These are phyloP conservation scores for Liodrosophila aerea DNA, from an alignment of 2,888 invertebrate genomes.

Conservation along the genomic window DNA sequence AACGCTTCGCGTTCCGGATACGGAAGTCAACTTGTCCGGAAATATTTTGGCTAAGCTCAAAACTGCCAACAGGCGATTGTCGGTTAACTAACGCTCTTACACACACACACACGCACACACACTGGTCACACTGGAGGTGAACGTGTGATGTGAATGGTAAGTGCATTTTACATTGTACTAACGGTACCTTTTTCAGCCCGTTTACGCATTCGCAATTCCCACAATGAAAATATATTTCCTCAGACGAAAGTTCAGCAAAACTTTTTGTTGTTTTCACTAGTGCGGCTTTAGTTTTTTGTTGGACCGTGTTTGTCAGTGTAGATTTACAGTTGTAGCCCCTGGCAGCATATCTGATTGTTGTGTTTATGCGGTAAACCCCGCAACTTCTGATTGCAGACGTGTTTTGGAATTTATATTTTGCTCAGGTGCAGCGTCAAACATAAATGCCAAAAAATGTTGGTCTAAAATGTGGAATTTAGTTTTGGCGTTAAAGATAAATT, in stretches of 20 bases:
- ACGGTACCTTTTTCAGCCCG: slow-evolving; percentile 20
- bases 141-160: slow-evolving; percentile 76
- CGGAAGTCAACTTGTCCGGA: slow-evolving; percentile 44
- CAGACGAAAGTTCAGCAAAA: slow-evolving; percentile 8
- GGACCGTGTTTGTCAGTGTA: slow-evolving; percentile 7
- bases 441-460: neutral
- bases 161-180: slow-evolving; percentile 33
- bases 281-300: slow-evolving; percentile 16
- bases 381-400: neutral
- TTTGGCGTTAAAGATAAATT: no score
- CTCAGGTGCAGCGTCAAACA: slow-evolving; percentile 2
- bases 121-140: slow-evolving; percentile 15
- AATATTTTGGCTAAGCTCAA: slow-evolving; percentile 25
- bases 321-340: slow-evolving; percentile 9
- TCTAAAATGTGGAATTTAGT: no score
- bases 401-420: slow-evolving; percentile 4
- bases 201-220: slow-evolving; percentile 21
- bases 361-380: neutral
- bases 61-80: slow-evolving; percentile 27
- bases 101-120: slow-evolving; percentile 6
- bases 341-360: neutral
- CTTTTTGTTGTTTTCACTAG: neutral
- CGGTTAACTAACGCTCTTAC: slow-evolving; percentile 41
- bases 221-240: no score
- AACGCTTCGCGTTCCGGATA: slow-evolving; percentile 40